These are phyloP conservation scores for Rhamnusium bicolor DNA, from an alignment of 2,888 invertebrate genomes.

Conservation along the genomic window DNA sequence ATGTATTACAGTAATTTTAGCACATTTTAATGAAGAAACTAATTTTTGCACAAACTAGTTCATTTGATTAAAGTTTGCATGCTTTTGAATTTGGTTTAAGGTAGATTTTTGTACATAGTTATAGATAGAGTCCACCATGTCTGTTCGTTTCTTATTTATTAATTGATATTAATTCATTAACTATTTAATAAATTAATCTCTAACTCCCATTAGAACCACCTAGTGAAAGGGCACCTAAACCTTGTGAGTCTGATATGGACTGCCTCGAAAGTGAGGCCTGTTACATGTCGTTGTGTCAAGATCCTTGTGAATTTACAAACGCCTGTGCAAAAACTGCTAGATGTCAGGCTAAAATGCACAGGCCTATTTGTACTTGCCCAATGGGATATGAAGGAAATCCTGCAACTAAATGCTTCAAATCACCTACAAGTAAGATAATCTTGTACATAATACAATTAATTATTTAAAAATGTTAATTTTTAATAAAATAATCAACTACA, in stretches of 20 bases:
- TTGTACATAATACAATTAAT: constrained; percentile 39
- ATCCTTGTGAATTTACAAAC: constrained; percentile 87
- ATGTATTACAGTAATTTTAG: constrained; percentile 29
- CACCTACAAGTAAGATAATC: constrained; percentile 82
- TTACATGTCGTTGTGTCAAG: constrained; percentile 86
- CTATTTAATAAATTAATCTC: constrained; percentile 53
- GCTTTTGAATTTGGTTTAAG: constrained; percentile 51
- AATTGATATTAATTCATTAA: constrained; percentile 24
- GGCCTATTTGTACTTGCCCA: constrained; percentile 87
- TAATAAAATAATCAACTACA: constrained; percentile 8
- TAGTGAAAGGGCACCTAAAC: constrained; percentile 81
- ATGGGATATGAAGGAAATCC: constrained; percentile 88
- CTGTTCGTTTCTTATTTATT: constrained; percentile 1
- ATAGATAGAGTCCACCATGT: constrained; percentile 10
- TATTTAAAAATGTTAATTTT: constrained; percentile 8
- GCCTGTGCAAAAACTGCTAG: constrained; percentile 84
- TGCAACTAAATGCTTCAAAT: constrained; percentile 83
- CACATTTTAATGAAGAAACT: constrained; percentile 50
- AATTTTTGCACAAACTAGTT: constrained; percentile 52
- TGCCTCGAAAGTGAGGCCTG: constrained; percentile 89
- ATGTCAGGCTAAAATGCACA: constrained; percentile 87
- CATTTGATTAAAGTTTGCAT: constrained; percentile 47
- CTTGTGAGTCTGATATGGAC: constrained; percentile 87
- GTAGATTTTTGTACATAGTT: constrained; percentile 47
- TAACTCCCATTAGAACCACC: constrained; percentile 76